Evolutionary conservation across 1,140 invertebrate genomes (phyloP).

Genomic region (Nautilus pompilius): DNA sequence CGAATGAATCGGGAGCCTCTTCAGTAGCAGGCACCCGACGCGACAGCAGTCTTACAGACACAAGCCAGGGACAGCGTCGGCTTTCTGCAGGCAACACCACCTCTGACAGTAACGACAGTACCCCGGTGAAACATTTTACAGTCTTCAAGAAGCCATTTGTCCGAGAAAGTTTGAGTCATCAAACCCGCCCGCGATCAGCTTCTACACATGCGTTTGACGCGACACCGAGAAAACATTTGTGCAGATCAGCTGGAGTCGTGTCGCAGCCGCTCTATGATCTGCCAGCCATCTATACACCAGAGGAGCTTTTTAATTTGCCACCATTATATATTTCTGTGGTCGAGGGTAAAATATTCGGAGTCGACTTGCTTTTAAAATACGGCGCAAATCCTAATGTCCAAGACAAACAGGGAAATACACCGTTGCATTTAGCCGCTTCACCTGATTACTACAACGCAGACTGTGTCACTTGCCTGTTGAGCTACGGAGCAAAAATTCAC

Average conservation of each 20-base stretch:
- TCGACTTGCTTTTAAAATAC: slow-evolving; percentile 60
- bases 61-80: neutral
- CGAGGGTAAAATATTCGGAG: slow-evolving; percentile 56
- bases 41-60: neutral
- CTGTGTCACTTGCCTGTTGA: slow-evolving; percentile 59
- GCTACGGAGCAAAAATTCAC: slow-evolving; percentile 58
- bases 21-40: neutral
- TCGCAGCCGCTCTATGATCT: slow-evolving; percentile 22
- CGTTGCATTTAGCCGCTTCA: slow-evolving; percentile 60
- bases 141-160: too few species aligned
- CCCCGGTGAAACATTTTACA: too few species aligned
- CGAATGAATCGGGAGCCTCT: slow-evolving; percentile 56
- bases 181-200: too few species aligned
- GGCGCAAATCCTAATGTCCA: slow-evolving; percentile 58
- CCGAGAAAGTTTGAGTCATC: too few species aligned
- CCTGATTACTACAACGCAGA: slow-evolving; percentile 59
- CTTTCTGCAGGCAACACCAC: slow-evolving; percentile 6
- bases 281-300: slow-evolving; percentile 54
- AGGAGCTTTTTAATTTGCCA: slow-evolving; percentile 59
- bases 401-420: slow-evolving; percentile 60
- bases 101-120: slow-evolving; percentile 1
- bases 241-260: too few species aligned
- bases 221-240: too few species aligned
- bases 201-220: too few species aligned
- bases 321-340: slow-evolving; percentile 61